Conservation (phyloP, 2,113 vertebrate genomes). For the Clarias magur region DNA sequence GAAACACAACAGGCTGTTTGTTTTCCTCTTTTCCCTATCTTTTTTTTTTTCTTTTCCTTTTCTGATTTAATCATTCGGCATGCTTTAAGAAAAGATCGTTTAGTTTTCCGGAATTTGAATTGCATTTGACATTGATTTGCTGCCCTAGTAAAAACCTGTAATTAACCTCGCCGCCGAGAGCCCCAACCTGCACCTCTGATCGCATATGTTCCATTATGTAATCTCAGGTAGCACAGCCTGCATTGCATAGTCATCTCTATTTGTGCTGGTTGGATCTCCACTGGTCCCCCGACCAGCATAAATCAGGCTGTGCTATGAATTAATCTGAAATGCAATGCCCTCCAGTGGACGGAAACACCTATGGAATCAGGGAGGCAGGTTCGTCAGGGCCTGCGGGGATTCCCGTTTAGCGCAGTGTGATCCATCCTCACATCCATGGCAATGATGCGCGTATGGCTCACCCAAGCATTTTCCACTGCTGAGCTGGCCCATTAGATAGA, state of each 20-base stretch:
- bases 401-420: constrained; percentile 38
- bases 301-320: constrained; percentile 29
- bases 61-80: constrained; percentile 6
- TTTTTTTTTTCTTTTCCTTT: background rate
- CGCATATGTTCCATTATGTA: constrained; percentile 25
- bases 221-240: background rate
- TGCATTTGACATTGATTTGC: constrained; percentile 21
- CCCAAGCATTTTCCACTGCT: constrained; percentile 52
- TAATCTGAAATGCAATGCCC: constrained; percentile 45
- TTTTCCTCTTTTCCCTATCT: background rate
- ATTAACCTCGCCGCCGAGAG: constrained; percentile 11
- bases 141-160: constrained; percentile 21
- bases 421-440: constrained; percentile 36
- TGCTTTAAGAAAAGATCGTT: background rate
- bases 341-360: constrained; percentile 44
- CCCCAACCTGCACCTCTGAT: constrained; percentile 38
- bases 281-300: background rate
- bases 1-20: constrained; percentile 50
- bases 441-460: constrained; percentile 34
- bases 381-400: constrained; percentile 36
- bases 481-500: constrained; percentile 45
- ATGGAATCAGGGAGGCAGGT: constrained; percentile 41
- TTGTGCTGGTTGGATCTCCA: constrained; percentile 9
- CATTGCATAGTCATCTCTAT: background rate
- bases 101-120: background rate